A percentile compares a stretch with the other conserved stretches of the same genome.
phyloP scores from a whole-genome alignment of 23 tunicate genomes.

The Trididemnum miniatum region DNA sequence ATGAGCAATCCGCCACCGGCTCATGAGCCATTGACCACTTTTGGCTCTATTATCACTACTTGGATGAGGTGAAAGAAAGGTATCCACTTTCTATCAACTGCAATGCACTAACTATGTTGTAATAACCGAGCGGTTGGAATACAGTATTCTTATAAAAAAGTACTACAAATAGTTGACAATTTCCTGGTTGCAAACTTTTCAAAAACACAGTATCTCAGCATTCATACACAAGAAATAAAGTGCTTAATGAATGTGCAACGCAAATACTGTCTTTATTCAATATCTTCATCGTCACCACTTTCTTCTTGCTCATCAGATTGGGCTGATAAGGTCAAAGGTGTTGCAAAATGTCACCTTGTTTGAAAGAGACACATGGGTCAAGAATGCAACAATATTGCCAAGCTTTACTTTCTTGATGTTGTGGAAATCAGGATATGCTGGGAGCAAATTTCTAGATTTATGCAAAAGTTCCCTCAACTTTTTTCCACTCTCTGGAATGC shows the following conservation, averaged over 20 bases:
- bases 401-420: constrained; percentile 6
- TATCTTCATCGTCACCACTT: background rate
- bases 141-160: too few relatives aligned
- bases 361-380: background rate
- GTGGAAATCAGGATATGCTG: background rate
- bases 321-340: background rate
- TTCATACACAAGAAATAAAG: too few relatives aligned
- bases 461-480: background rate
- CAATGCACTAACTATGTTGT: too few relatives aligned
- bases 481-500: constrained; percentile 10
- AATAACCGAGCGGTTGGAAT: too few relatives aligned
- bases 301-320: background rate
- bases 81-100: too few relatives aligned
- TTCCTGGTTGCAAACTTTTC: too few relatives aligned
- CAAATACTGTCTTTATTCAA: background rate
- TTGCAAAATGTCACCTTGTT: constrained; percentile 4
- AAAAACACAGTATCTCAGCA: too few relatives aligned
- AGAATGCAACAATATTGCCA: background rate
- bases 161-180: too few relatives aligned
- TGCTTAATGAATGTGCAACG: background rate
- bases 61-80: too few relatives aligned
- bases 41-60: too few relatives aligned
- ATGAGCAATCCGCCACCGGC: too few relatives aligned
- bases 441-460: background rate
- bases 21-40: too few relatives aligned